Base-by-base conservation (phyloP, 2,797 vertebrate genomes). In the Otus scops region DNA sequence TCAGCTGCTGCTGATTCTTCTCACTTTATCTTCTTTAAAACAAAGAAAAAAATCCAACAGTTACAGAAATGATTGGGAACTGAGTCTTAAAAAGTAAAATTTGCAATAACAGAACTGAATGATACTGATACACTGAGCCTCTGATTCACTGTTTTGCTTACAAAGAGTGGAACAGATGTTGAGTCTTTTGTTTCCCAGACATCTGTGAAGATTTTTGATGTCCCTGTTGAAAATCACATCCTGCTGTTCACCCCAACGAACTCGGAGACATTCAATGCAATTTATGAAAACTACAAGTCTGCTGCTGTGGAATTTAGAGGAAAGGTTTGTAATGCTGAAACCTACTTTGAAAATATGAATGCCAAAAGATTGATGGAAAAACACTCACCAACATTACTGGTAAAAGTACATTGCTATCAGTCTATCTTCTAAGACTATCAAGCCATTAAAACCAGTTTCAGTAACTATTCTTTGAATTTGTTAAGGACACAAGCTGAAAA, bases 241-340 rank as follows among this genome's bases (percentile, higher is more conserved):
- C 94, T 99, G 93, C 98, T 99, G 48, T 99, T 99, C 85, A 97
- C 98, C 93, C 98, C 98, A 93, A 98, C 80, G 84, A 98, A 96
- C 64, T 98, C 97, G 0, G 90, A 97, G 73, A 90, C 88, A 4
- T 99, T 98, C 70, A 59, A 11, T 23, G 48, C 48, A 41, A 97
- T 98, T 88, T 97, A 98, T 32, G 92, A 95, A 34, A 98, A 98
- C 91, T 99, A 99, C 77, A 96, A 96, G 65, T 80, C 54, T 11
- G 96, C 98, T 27, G 98, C 99, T 4, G 91, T 78, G 22, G 92
- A 98, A 50, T 99, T 99, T 95, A 99, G 98, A 93, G 97, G 99
- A 92, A 98, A 99, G 99, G 99, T 99, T 92, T 85, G 97, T 96
- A 59, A 36, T 12, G 11, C 22, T 32, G 30, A 71, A 41, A 45